Conservation (phyloP, 2,888 invertebrate genomes). For the Pollenia labialis region DNA sequence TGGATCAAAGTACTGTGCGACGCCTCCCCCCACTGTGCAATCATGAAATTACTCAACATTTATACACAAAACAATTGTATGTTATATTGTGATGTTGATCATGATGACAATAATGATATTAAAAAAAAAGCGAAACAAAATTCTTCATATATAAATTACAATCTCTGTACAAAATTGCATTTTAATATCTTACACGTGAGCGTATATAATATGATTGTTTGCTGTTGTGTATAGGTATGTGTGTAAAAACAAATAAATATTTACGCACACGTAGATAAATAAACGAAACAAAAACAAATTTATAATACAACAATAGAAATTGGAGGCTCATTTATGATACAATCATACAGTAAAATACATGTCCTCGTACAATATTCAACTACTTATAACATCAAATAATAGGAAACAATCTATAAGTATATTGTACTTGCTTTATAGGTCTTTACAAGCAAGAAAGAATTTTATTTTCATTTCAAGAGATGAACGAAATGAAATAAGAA, state of each 20-base stretch:
- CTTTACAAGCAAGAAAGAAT: too few species aligned
- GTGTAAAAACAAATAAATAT: background rate
- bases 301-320: slow-evolving; percentile 49
- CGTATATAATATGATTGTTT: background rate
- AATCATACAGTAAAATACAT: slow-evolving; percentile 32
- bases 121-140: background rate
- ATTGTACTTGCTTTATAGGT: background rate
- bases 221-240: background rate
- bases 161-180: slow-evolving; percentile 57
- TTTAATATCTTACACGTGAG: slow-evolving; percentile 64
- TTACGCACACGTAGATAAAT: slow-evolving; percentile 8
- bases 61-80: slow-evolving; percentile 28
- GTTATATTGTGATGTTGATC: background rate
- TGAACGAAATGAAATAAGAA: slow-evolving; percentile 14
- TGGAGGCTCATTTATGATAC: slow-evolving; percentile 57
- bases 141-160: slow-evolving; percentile 34
- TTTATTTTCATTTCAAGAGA: slow-evolving; percentile 17
- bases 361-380: slow-evolving; percentile 6
- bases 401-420: slow-evolving; percentile 13
- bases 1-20: too few species aligned
- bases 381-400: slow-evolving; percentile 37
- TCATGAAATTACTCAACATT: slow-evolving; percentile 3
- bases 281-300: slow-evolving; percentile 21
- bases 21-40: background rate
- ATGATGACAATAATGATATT: background rate